Percentiles rank a stretch among this genome's conserved stretches.
Conservation (phyloP, 2,113 vertebrate genomes). For the Grantiella picta region DNA sequence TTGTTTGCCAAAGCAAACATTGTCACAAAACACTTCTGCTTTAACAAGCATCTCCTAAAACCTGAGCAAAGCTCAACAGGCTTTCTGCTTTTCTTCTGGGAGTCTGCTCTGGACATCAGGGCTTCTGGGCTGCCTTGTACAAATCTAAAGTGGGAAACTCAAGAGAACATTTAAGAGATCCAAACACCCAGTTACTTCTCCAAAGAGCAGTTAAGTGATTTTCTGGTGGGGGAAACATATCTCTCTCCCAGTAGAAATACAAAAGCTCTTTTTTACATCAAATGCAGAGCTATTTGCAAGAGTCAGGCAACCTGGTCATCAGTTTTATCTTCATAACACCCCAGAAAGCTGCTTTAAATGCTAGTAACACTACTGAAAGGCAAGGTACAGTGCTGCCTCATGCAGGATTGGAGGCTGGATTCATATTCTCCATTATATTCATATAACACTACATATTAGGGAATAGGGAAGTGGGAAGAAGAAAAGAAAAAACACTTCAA, state of each 20-base stretch:
- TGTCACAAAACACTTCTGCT: not conserved
- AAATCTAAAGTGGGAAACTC: not conserved
- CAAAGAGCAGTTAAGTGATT: not conserved
- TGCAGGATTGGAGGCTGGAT: not conserved
- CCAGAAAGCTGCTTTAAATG: not conserved
- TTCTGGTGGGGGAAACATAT: not conserved
- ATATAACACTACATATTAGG: not conserved
- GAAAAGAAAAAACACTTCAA: not conserved
- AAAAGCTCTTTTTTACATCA: not conserved
- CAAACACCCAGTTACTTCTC: not conserved
- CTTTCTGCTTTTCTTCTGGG: not conserved
- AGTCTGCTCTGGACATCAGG: not conserved
- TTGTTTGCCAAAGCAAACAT: not conserved
- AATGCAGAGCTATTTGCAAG: not conserved
- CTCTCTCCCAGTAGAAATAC: not conserved
- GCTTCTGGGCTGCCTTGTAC: not conserved
- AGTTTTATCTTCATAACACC: not conserved
- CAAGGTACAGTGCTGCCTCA: not conserved
- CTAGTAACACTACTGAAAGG: not conserved
- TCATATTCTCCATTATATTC: not conserved
- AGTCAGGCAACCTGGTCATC: not conserved
- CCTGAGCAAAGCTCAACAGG: not conserved
- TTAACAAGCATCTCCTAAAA: not conserved
- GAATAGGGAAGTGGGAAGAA: not conserved
- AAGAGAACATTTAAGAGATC: not conserved